phyloP scores from a whole-genome alignment of 1,140 invertebrate genomes.

The Augochlora pura region DNA sequence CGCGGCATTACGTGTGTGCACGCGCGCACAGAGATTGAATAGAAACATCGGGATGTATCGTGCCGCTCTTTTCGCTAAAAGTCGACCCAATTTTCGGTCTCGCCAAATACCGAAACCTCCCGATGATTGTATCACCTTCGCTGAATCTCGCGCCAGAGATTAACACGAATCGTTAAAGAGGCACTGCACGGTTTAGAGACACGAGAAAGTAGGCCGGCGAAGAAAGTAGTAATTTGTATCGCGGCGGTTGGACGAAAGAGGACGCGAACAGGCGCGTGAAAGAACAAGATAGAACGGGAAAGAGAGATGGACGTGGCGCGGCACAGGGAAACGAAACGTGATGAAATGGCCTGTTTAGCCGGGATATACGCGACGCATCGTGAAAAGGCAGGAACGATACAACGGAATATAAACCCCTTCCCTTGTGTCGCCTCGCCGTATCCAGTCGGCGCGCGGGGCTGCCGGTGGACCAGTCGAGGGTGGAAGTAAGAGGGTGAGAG shows the following conservation, averaged over 20 bases:
- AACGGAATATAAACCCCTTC: conserved; percentile 53
- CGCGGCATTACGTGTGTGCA: no score
- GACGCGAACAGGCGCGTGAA: conserved; percentile 1
- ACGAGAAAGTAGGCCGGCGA: not conserved
- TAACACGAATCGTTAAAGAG: not conserved
- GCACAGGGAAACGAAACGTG: conserved; percentile 44
- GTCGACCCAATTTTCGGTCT: no score
- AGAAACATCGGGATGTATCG: no score
- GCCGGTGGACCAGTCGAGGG: conserved; percentile 30
- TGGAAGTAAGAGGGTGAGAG: not conserved
- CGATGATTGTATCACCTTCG: no score
- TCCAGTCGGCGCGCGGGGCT: conserved; percentile 24
- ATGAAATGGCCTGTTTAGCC: conserved; percentile 63
- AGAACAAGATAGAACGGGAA: conserved; percentile 22
- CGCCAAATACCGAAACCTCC: no score
- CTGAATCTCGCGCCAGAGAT: no score
- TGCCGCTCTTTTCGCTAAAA: no score
- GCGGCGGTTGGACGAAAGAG: not conserved
- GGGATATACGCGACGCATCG: conserved; percentile 47
- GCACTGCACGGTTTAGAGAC: not conserved
- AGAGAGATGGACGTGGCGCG: conserved; percentile 10
- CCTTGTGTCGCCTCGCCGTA: conserved; percentile 30
- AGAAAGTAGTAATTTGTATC: not conserved
- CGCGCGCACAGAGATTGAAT: no score
- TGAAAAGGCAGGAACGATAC: conserved; percentile 55